Conservation (phyloP, 2,113 vertebrate species). For the Erpornis zantholeuca region DNA sequence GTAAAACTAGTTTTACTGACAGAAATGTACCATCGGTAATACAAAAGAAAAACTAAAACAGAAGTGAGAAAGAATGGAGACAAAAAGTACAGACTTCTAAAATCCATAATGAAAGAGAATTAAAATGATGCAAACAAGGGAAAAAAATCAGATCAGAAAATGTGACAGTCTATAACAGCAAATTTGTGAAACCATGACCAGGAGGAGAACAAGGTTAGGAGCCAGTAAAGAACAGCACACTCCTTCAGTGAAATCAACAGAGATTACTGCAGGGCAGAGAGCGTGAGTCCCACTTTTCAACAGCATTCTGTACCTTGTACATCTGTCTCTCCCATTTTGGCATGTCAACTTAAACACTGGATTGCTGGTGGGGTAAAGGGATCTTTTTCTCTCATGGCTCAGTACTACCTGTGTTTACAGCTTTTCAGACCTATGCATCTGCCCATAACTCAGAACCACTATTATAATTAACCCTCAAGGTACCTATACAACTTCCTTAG, state of each 20-base stretch:
- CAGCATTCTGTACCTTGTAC: neutral
- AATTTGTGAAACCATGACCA: neutral
- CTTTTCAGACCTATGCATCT: neutral
- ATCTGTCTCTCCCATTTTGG: neutral
- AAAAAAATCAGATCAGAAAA: neutral
- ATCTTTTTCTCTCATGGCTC: neutral
- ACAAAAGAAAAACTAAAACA: neutral
- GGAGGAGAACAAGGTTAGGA: neutral
- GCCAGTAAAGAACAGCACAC: neutral
- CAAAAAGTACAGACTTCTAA: neutral
- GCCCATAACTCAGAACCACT: neutral
- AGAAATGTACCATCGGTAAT: neutral
- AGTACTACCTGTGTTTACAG: neutral
- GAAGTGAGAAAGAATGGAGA: neutral
- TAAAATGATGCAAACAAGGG: neutral
- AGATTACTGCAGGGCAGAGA: neutral
- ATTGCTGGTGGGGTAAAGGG: neutral
- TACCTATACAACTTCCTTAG: neutral
- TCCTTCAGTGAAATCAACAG: neutral
- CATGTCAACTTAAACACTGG: neutral
- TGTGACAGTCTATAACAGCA: neutral
- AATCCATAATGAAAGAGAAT: neutral
- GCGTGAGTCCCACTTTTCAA: neutral
- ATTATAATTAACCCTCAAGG: neutral
- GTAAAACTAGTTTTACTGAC: neutral